Conservation (phyloP, 2,797 vertebrate genomes). For the Kryptolebias ocellatus region DNA sequence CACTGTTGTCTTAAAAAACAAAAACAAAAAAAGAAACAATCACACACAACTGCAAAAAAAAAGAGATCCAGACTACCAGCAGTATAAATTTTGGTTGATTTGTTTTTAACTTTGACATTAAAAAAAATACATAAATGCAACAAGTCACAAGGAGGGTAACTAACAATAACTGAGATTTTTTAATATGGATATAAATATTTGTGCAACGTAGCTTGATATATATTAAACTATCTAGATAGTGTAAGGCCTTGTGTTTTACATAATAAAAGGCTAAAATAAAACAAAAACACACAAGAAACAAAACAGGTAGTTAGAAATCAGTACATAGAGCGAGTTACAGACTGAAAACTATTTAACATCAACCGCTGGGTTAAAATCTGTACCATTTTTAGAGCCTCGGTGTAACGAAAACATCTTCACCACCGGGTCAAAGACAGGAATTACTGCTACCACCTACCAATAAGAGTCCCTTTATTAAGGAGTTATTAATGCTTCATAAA, state of each 20-base stretch:
- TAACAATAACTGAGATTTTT: constrained; percentile 36
- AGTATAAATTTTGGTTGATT: constrained; percentile 54
- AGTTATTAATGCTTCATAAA: too few species aligned
- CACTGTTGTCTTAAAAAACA: constrained; percentile 33
- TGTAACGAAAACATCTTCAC: constrained; percentile 28
- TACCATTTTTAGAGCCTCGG: constrained; percentile 41
- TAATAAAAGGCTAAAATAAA: constrained; percentile 35
- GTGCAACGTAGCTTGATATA: constrained; percentile 20
- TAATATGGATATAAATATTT: constrained; percentile 18
- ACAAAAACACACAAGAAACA: constrained; percentile 29
- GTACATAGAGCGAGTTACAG: neutral
- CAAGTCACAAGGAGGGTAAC: constrained; percentile 30
- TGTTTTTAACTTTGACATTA: constrained; percentile 53
- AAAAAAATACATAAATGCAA: constrained; percentile 40
- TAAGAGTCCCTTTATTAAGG: too few species aligned
- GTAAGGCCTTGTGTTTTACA: constrained; percentile 40
- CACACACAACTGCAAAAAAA: constrained; percentile 22
- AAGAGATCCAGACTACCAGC: constrained; percentile 23
- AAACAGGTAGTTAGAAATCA: constrained; percentile 44
- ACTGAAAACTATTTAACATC: constrained; percentile 19
- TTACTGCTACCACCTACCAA: neutral
- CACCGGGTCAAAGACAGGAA: constrained; percentile 23
- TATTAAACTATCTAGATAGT: constrained; percentile 36
- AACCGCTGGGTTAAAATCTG: constrained; percentile 33
- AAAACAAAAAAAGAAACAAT: constrained; percentile 36